A percentile compares a stretch with the other conserved stretches of the same genome.
Evolutionary conservation across 2,888 invertebrate species (phyloP).

Genomic region (Cartodere bifasciata): DNA sequence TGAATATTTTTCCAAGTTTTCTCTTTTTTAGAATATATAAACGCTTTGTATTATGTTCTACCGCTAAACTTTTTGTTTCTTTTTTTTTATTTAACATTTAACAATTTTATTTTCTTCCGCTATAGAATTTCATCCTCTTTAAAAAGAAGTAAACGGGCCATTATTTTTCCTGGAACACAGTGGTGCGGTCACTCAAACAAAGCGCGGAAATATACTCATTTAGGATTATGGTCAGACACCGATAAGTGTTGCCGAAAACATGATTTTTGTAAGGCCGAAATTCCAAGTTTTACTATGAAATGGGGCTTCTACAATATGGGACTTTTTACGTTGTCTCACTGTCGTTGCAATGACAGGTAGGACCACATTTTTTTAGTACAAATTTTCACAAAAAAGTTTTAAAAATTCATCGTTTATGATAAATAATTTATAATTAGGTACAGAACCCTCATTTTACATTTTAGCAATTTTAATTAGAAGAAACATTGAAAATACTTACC

Average conservation of each 20-base stretch:
- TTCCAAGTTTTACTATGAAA: conserved; percentile 47
- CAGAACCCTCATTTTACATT: too few species aligned
- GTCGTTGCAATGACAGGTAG: conserved; percentile 67
- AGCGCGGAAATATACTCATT: conserved; percentile 45
- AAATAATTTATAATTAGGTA: too few species aligned
- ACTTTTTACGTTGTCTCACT: conserved; percentile 62
- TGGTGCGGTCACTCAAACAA: conserved; percentile 60
- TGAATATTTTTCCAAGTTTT: too few species aligned
- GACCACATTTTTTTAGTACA: too few species aligned
- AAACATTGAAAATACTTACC: too few species aligned
- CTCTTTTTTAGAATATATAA: too few species aligned
- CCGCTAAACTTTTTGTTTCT: conserved; percentile 4
- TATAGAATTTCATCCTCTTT: conserved; percentile 5
- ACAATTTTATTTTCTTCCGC: conserved; percentile 2
- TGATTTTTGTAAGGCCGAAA: conserved; percentile 52
- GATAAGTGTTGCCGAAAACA: conserved; percentile 65
- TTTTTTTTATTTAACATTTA: too few species aligned
- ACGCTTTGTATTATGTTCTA: too few species aligned
- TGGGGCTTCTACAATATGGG: conserved; percentile 54
- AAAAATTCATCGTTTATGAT: too few species aligned
- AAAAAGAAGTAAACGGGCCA: conserved; percentile 24
- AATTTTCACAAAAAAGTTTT: too few species aligned
- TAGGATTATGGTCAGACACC: conserved; percentile 44
- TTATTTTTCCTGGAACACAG: conserved; percentile 53
- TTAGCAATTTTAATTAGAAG: too few species aligned